These are phyloP conservation scores for Clarias platycephalus DNA, from an alignment of 2,797 vertebrate genomes.

Conservation along the genomic window DNA sequence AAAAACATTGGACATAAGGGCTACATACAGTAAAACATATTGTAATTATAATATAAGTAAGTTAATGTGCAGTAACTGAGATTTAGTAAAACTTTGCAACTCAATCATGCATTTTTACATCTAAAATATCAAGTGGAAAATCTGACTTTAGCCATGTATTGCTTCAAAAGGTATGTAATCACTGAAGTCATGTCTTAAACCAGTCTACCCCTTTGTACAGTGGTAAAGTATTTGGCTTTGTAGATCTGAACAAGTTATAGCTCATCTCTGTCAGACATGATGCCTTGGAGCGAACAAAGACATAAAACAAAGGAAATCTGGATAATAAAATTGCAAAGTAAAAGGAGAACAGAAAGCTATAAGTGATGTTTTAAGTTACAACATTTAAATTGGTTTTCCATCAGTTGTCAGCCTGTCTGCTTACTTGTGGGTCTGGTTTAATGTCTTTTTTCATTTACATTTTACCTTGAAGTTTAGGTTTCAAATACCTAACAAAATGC, in stretches of 20 bases:
- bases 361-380: not conserved
- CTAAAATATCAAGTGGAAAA: slow-evolving; percentile 3
- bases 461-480: slow-evolving; percentile 4
- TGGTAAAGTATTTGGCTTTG: slow-evolving; percentile 48
- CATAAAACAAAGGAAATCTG: slow-evolving; percentile 16
- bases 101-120: not conserved
- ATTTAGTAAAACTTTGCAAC: not conserved
- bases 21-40: too few species aligned
- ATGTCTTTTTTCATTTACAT: not conserved
- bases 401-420: not conserved
- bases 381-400: not conserved
- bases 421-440: not conserved
- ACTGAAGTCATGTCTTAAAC: slow-evolving; percentile 35
- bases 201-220: slow-evolving; percentile 32
- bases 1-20: not conserved
- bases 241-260: slow-evolving; percentile 49
- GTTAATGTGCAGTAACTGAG: not conserved
- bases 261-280: slow-evolving; percentile 38
- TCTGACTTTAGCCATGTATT: not conserved
- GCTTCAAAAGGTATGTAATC: slow-evolving; percentile 28
- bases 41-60: not conserved
- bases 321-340: not conserved
- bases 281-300: slow-evolving; percentile 24
- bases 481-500: slow-evolving; percentile 1
- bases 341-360: not conserved